Conservation (phyloP, 23 tunicate genomes). For the Diplosoma virens region DNA sequence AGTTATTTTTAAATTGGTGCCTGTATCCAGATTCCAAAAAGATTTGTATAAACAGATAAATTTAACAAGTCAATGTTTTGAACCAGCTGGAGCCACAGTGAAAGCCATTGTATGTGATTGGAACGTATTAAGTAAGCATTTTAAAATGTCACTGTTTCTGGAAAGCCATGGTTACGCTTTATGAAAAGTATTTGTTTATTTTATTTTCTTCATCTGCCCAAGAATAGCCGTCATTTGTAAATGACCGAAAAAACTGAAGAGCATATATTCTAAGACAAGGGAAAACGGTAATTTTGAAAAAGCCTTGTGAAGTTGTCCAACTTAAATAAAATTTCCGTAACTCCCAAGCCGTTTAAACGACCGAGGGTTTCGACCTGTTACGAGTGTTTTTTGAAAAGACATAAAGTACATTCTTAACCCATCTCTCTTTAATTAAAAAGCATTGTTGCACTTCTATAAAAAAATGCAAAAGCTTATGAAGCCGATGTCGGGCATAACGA, state of each 20-base stretch:
- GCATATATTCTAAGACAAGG: too few relatives aligned
- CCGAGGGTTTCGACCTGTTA: constrained; percentile 8
- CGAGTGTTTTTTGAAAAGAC: constrained; percentile 18
- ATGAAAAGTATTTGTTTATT: neutral
- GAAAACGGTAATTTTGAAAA: neutral
- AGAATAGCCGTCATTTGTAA: neutral
- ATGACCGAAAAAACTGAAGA: neutral
- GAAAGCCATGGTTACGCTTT: too few relatives aligned
- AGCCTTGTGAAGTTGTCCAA: neutral
- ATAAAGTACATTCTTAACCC: neutral
- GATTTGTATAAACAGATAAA: neutral
- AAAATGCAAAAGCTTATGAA: neutral
- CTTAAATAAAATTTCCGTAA: neutral
- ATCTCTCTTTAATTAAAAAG: neutral
- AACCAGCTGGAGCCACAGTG: neutral
- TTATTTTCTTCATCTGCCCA: neutral
- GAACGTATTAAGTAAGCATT: neutral
- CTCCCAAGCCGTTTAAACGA: constrained; percentile 4
- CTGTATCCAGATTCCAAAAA: neutral
- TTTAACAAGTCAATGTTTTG: neutral
- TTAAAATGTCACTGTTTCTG: neutral
- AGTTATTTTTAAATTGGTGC: neutral
- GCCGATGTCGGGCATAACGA: neutral
- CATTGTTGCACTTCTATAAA: neutral
- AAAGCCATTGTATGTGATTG: neutral